Conservation (phyloP, 1,140 invertebrate species). For the Sycophaga agraensis region DNA sequence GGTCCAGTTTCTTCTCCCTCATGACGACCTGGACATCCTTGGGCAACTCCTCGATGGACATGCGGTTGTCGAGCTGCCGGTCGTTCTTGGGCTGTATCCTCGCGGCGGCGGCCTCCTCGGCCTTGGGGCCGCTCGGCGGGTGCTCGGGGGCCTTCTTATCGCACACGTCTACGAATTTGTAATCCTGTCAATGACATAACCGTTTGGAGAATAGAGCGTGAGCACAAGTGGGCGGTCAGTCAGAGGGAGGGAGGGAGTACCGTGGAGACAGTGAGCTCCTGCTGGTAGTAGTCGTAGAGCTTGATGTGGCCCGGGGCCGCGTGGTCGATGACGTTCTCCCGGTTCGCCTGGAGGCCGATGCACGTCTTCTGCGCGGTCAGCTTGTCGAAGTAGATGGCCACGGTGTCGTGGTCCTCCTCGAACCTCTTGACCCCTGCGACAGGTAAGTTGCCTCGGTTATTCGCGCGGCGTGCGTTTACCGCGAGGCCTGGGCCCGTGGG, state of each 20-base stretch:
- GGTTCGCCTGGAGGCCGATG: conserved; percentile 55
- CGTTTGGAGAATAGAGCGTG: too few species aligned
- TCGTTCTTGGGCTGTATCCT: conserved; percentile 3
- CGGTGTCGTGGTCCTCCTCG: conserved; percentile 55
- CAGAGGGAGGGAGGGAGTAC: too few species aligned
- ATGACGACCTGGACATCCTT: background rate
- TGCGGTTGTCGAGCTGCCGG: background rate
- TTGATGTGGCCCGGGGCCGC: conserved; percentile 65
- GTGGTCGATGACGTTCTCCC: conserved; percentile 48
- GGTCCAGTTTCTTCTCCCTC: conserved; percentile 11
- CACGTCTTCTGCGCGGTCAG: conserved; percentile 54
- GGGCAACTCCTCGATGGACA: background rate
- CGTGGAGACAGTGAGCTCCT: conserved; percentile 52
- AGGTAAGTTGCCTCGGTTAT: too few species aligned
- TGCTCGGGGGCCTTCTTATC: conserved; percentile 32
- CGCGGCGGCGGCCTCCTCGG: background rate
- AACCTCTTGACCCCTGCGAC: conserved; percentile 58
- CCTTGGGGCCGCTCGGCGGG: conserved; percentile 10
- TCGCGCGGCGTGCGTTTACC: too few species aligned
- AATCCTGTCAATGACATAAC: conserved; percentile 45
- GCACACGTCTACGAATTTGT: conserved; percentile 42
- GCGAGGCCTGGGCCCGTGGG: too few species aligned
- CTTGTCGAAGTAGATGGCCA: conserved; percentile 58
- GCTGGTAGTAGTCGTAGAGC: conserved; percentile 73
- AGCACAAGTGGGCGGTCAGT: too few species aligned